Base-by-base conservation (phyloP, 2,888 invertebrate species). In the Apantesis nais region DNA sequence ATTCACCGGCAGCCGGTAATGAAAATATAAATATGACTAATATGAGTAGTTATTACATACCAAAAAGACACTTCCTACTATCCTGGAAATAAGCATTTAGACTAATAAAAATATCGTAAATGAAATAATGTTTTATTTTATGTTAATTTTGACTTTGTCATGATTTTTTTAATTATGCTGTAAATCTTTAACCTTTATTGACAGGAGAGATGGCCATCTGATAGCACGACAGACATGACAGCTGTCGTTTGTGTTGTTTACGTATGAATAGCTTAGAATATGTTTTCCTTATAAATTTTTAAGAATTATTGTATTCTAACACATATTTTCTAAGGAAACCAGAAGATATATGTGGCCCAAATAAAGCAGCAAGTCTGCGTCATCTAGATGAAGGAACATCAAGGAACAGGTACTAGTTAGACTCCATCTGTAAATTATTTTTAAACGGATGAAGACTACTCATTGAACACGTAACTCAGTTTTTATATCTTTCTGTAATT, bases 51-150 rank as follows among this genome's bases (percentile, higher is more conserved):
- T 75, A 29, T 29, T 58, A 29, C 82, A 76, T 85, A 92, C 92
- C 89, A 92, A 82, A 69, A 92, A 80, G 65, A 86, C 88, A 78
- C 89, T 88, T 72, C 88, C 79, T 52, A 92, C 77, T 64, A 90
- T 71, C 71, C 86, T 86, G 63, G 81, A 78, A 65, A 90, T 80
- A 79, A 91, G 80, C 92, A 93, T 92, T 87, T 85, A 88, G 65
- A 48, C 37, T 22, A 22, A 48, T 12, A 60, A 34, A n/a, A n/a
- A n/a, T 31, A 41, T 7, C 5, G 34, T 61, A n/a, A 44, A 8
- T 44, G 44, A 22, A 29, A 11, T 63, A 5, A n/a, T 63, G 9
- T 29, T 31, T 31, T 22, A 29, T 29, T 29, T 58, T 58, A 58
- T 7, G 16, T 8, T 16, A 8, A 29, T 58, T 58, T 29, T 7